Evolutionary conservation across 2,888 invertebrate genomes (phyloP), one percentile per base, ranked within the genome.

Genomic region (Nymphalis polychloros): DNA sequence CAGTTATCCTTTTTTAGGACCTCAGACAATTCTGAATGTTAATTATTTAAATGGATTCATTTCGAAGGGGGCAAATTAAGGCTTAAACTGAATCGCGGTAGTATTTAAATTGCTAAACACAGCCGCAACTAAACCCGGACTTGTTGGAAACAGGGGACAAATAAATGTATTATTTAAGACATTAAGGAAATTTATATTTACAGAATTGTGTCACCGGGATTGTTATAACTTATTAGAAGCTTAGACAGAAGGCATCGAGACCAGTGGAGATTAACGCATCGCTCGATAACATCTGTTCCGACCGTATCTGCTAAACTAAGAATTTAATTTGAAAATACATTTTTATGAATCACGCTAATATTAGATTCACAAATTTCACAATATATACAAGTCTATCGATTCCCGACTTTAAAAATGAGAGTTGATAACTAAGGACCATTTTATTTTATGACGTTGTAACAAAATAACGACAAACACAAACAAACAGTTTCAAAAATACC

Each of bases 1-100:
- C 23, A 23, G 47, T 27, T 6, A 47, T 23, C 23, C 60, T 47
- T 48, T 57, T 57, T 41, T 41, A 57, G 57, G 41, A 19, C n/a
- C 7, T 59, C 13, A 49, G 19, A 19, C 31, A 60, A 60, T 60
- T 60, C 47, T 65, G 67, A 63, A 61, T 59, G 71, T 69, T 72
- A 75, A 75, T 73, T 76, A 75, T 76, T 75, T 65, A 75, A 72
- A 73, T 75, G 70, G 73, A 74, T 75, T 75, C 72, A 70, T 73
- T 72, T 67, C 70, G 67, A 69, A 69, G 66, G 69, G 70, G 68
- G 65, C 53, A 66, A 67, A 67, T 62, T 63, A 59, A 52, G 63
- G 67, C 63, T 63, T 59, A 20, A 59, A 59, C 57, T 55, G 60
- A 63, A 49, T 67, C 67, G 62, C 20, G 60, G 60, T 27, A 59